Conservation (phyloP, 2,113 vertebrate genomes). For the Phainopepla nitens region DNA sequence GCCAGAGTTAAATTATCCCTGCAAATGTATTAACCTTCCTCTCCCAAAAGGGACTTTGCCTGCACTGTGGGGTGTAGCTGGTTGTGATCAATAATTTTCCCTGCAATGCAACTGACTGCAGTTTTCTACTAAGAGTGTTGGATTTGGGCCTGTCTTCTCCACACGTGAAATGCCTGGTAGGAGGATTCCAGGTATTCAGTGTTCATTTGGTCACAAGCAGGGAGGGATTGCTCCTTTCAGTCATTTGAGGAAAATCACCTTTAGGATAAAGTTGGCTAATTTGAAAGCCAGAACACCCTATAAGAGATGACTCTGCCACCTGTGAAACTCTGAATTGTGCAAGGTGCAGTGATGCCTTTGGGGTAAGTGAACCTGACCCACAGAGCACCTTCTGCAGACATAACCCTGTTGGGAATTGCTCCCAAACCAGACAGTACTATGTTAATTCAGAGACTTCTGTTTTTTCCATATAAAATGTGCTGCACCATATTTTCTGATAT, state of each 20-base stretch:
- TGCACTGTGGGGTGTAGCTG: neutral
- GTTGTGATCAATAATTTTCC: neutral
- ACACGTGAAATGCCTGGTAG: neutral
- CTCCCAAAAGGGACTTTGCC: neutral
- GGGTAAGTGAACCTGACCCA: neutral
- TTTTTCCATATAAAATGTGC: neutral
- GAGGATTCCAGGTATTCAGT: neutral
- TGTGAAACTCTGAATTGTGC: neutral
- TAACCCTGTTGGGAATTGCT: neutral
- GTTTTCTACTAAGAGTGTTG: neutral
- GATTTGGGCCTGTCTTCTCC: neutral
- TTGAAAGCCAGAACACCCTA: neutral
- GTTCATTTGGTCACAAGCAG: slow-evolving; percentile 8
- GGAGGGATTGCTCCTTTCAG: slow-evolving; percentile 11
- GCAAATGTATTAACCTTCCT: neutral
- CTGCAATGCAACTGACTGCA: neutral
- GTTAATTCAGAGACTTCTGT: neutral
- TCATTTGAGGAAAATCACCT: neutral
- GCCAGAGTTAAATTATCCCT: neutral
- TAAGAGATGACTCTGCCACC: neutral
- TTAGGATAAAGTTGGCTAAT: slow-evolving; percentile 12
- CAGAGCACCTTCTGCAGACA: neutral
- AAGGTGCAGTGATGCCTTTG: neutral
- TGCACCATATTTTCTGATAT: neutral
- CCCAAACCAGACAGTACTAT: neutral